A percentile compares a stretch with the other conserved stretches of the same genome.
These are phyloP conservation scores for Caerostris extrusa DNA, from an alignment of 1,140 invertebrate species.

Conservation along the genomic window DNA sequence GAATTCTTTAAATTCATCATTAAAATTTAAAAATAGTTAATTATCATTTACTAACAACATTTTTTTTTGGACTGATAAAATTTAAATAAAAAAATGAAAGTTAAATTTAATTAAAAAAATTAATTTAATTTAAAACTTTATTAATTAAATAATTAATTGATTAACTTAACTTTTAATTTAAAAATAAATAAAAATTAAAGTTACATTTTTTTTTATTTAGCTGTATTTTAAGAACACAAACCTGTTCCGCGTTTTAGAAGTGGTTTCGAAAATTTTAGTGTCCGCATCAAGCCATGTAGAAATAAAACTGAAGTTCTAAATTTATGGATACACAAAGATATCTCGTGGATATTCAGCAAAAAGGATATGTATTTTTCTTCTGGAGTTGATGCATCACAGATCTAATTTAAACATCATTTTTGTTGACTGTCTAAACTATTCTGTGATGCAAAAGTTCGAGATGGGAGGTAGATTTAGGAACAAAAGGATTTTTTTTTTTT, in stretches of 20 bases:
- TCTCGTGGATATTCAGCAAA: slow-evolving; percentile 64
- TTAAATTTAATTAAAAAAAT: too few species aligned
- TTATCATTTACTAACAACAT: too few species aligned
- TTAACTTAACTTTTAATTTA: too few species aligned
- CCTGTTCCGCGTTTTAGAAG: background rate
- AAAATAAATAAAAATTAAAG: too few species aligned
- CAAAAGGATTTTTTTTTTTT: slow-evolving; percentile 36
- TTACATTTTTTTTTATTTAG: too few species aligned
- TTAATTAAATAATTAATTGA: too few species aligned
- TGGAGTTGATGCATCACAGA: slow-evolving; percentile 41
- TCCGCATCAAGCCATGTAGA: slow-evolving; percentile 6
- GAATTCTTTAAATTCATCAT: too few species aligned
- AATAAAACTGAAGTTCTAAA: slow-evolving; percentile 8
- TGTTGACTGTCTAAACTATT: slow-evolving; percentile 16
- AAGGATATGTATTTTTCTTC: slow-evolving; percentile 67
- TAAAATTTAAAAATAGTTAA: too few species aligned
- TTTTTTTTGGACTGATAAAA: too few species aligned
- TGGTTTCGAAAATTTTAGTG: background rate
- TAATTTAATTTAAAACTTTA: too few species aligned
- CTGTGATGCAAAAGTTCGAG: slow-evolving; percentile 39
- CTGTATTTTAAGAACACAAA: too few species aligned
- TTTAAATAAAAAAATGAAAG: too few species aligned
- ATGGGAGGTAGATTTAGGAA: slow-evolving; percentile 66
- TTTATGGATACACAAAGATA: slow-evolving; percentile 30
- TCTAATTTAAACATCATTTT: slow-evolving; percentile 38